Evolutionary conservation across 1,140 invertebrate species (phyloP).

Genomic region (Bombus fervidus): DNA sequence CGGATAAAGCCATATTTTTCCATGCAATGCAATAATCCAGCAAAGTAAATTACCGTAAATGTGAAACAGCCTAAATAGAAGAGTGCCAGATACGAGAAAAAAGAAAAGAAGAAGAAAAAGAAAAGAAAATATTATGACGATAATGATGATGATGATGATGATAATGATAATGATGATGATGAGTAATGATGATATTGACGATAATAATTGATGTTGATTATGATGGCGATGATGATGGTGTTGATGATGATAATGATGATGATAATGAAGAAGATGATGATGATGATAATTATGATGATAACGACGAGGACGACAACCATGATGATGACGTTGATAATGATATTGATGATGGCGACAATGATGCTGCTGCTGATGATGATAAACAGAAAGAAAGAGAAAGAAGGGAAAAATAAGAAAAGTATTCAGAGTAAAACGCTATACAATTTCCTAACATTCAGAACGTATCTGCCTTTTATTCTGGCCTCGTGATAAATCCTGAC

Average conservation of each 20-base stretch:
- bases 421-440: constrained; percentile 29
- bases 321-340: background rate
- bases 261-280: background rate
- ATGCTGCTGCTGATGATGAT: background rate
- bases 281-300: background rate
- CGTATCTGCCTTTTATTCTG: constrained; percentile 66
- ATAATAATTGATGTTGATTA: background rate
- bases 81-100: constrained; percentile 71
- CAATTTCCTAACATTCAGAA: constrained; percentile 60
- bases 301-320: background rate
- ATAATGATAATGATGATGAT: background rate
- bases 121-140: background rate
- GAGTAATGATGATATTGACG: background rate
- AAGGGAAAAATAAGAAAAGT: background rate
- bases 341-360: background rate
- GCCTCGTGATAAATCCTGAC: constrained; percentile 63
- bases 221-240: background rate
- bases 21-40: constrained; percentile 82
- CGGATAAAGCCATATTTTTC: constrained; percentile 83
- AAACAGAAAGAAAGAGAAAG: background rate
- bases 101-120: constrained; percentile 41
- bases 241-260: background rate
- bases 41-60: constrained; percentile 71
- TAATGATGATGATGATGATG: accelerated
- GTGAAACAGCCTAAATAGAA: constrained; percentile 71